phyloP scores from a whole-genome alignment of 2,888 invertebrate genomes.

The Laothoe populi region DNA sequence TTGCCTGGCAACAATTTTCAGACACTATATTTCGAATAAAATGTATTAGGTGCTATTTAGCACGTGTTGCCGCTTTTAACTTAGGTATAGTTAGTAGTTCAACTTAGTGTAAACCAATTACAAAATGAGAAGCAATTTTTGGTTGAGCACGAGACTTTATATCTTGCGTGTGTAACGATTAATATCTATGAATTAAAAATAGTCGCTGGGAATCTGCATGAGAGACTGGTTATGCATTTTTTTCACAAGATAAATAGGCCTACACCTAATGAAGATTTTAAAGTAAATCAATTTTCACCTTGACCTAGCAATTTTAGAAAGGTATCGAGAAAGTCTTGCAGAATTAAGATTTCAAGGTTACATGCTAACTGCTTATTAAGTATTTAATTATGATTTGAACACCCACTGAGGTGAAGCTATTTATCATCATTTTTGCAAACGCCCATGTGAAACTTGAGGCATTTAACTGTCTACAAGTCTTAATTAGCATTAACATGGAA shows the following conservation, averaged over 20 bases:
- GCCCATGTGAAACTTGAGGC: slow-evolving; percentile 1
- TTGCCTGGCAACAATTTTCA: not conserved
- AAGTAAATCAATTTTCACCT: slow-evolving; percentile 18
- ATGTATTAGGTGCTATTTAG: no score
- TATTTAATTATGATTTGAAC: slow-evolving; percentile 6
- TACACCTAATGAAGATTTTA: not conserved
- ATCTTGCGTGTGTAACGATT: no score
- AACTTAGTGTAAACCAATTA: no score
- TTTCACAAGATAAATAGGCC: not conserved
- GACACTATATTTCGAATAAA: not conserved
- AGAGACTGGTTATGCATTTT: no score
- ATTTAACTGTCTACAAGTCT: slow-evolving; percentile 10
- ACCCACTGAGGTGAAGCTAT: not conserved
- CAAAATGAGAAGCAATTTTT: no score
- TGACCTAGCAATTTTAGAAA: slow-evolving; percentile 38
- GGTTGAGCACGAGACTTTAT: no score
- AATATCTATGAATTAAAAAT: no score
- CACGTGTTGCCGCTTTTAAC: no score
- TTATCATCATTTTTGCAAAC: slow-evolving; percentile 18
- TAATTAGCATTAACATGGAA: slow-evolving; percentile 2
- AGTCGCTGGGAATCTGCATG: no score
- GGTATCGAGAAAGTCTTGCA: slow-evolving; percentile 22
- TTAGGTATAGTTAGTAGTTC: no score
- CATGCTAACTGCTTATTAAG: slow-evolving; percentile 24
- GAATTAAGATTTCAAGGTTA: slow-evolving; percentile 27